Evolutionary conservation across 23 tunicate genomes (phyloP).

Genomic region (Trididemnum clinides): DNA sequence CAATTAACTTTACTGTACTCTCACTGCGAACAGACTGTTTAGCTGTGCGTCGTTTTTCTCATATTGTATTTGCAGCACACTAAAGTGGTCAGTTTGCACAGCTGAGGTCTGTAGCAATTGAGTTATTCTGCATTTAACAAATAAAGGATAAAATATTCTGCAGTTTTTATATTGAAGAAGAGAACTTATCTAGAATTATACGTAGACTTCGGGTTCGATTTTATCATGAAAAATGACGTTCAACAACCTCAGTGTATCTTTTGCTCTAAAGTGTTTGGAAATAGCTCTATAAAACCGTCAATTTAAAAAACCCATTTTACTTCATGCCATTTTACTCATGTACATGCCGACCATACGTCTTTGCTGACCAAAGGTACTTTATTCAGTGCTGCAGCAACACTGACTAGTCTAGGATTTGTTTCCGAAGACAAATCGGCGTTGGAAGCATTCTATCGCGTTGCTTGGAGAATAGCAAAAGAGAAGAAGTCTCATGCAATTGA

Average conservation of each 20-base stretch:
- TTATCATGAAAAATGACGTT: slow-evolving; percentile 15
- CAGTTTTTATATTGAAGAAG: slow-evolving; percentile 23
- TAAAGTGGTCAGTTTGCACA: no score
- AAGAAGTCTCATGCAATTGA: slow-evolving; percentile 27
- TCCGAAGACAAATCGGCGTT: slow-evolving; percentile 37
- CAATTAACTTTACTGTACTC: no score
- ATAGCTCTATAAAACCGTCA: slow-evolving; percentile 36
- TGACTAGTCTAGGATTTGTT: no score
- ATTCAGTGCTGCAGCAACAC: slow-evolving; percentile 40
- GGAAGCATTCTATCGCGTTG: slow-evolving; percentile 17
- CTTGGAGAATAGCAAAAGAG: slow-evolving; percentile 19
- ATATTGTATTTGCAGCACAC: no score
- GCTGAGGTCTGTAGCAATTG: not conserved
- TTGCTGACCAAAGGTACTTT: slow-evolving; percentile 30
- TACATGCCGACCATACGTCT: slow-evolving; percentile 22
- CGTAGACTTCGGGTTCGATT: slow-evolving; percentile 26
- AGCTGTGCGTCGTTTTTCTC: no score
- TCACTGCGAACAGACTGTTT: no score
- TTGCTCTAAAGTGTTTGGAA: slow-evolving; percentile 38
- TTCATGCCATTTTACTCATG: slow-evolving; percentile 34
- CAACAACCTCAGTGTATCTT: slow-evolving; percentile 35
- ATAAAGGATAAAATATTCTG: slow-evolving; percentile 3
- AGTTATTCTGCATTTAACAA: slow-evolving; percentile 10
- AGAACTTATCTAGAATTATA: slow-evolving; percentile 20
- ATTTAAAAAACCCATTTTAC: slow-evolving; percentile 31